phyloP scores from a whole-genome alignment of 2,888 invertebrate species.

The Ennomos fuscantarius region DNA sequence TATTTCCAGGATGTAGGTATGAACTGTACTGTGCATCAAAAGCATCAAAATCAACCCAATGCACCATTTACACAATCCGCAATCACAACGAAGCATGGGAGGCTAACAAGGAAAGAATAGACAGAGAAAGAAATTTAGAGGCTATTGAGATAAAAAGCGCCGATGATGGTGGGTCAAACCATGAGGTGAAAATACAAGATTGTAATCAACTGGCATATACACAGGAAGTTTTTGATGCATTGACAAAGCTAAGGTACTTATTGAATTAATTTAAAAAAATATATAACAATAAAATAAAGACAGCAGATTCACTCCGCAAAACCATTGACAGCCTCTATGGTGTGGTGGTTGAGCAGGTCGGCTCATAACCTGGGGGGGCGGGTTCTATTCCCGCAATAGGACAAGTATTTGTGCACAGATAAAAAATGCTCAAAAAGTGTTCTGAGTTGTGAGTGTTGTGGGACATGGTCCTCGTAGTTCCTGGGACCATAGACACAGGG shows the following conservation, averaged over 20 bases:
- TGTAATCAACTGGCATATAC: conserved; percentile 81
- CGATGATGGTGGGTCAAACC: background rate
- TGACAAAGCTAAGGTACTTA: conserved; percentile 83
- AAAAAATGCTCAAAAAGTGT: too few species aligned
- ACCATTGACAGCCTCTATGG: too few species aligned
- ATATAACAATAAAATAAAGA: too few species aligned
- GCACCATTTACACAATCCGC: conserved; percentile 93
- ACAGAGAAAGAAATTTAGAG: conserved; percentile 3
- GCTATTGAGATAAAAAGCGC: background rate
- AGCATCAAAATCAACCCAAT: conserved; percentile 94
- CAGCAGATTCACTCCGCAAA: too few species aligned
- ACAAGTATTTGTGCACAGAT: too few species aligned
- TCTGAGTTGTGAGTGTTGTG: too few species aligned
- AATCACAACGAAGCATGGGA: conserved; percentile 90
- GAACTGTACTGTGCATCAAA: conserved; percentile 97
- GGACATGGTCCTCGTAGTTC: too few species aligned
- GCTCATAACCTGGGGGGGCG: too few species aligned
- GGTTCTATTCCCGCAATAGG: too few species aligned
- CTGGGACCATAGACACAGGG: too few species aligned
- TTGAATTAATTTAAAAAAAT: too few species aligned
- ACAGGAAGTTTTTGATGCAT: conserved; percentile 91
- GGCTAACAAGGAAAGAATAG: conserved; percentile 86
- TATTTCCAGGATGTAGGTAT: conserved; percentile 92
- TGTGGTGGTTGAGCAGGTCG: too few species aligned
- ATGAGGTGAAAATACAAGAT: conserved; percentile 13